Percentiles rank a stretch among this genome's conserved stretches.
These are phyloP conservation scores for Romanogobio albipinnatus DNA, from an alignment of 2,113 vertebrate species.

Conservation along the genomic window DNA sequence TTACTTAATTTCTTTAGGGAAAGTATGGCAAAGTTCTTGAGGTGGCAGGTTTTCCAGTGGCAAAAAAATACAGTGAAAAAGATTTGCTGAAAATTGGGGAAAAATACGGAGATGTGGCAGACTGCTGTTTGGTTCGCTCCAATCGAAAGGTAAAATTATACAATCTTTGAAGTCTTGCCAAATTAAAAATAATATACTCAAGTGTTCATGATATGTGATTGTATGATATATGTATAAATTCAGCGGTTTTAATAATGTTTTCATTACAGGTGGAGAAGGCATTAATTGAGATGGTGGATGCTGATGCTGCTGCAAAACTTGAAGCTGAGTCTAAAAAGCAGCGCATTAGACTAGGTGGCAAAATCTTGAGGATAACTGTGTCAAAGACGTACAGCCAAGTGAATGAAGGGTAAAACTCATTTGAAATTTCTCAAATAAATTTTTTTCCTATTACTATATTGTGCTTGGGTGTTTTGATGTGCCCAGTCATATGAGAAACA, in stretches of 20 bases:
- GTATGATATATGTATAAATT: background rate
- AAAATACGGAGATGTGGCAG: conserved; percentile 60
- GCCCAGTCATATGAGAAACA: too few species aligned
- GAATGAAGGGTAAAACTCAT: background rate
- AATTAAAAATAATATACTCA: background rate
- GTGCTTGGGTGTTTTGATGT: background rate
- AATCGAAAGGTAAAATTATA: conserved; percentile 55
- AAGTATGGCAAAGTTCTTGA: conserved; percentile 58
- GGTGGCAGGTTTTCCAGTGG: conserved; percentile 58
- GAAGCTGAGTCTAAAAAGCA: conserved; percentile 28
- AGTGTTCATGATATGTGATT: background rate
- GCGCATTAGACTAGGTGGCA: background rate
- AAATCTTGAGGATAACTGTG: conserved; percentile 20
- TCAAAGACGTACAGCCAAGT: conserved; percentile 52
- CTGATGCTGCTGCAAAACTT: conserved; percentile 54
- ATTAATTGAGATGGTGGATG: conserved; percentile 68
- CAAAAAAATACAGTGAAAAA: conserved; percentile 30
- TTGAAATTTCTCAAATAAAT: background rate
- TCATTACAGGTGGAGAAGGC: conserved; percentile 58
- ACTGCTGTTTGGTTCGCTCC: conserved; percentile 52
- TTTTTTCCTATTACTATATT: background rate
- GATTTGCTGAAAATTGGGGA: conserved; percentile 61
- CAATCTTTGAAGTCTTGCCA: too few species aligned
- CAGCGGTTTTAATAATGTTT: background rate
- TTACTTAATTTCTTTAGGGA: background rate